phyloP scores from a whole-genome alignment of 1,140 invertebrate genomes.

The Leptestheria dahalacensis region DNA sequence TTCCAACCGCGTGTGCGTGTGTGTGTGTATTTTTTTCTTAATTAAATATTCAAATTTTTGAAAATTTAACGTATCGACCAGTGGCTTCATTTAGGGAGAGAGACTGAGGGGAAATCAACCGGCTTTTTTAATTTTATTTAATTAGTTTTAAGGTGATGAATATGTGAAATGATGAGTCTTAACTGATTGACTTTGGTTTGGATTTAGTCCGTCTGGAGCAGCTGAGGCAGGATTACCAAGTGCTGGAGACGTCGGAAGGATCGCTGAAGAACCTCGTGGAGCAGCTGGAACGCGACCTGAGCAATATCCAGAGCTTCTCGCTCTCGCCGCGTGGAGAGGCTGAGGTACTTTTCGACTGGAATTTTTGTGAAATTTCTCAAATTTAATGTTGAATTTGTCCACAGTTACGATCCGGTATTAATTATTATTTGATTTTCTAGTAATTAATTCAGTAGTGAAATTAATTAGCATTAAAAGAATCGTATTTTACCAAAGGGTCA shows the following conservation, averaged over 20 bases:
- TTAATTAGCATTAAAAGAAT: conserved; percentile 16
- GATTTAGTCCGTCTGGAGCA: neutral
- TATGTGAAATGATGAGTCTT: too few relatives aligned
- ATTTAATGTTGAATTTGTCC: conserved; percentile 12
- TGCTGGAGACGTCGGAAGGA: neutral
- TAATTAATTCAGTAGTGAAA: neutral
- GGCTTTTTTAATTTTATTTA: neutral
- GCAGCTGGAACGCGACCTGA: conserved; percentile 33
- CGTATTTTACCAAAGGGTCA: conserved; percentile 14
- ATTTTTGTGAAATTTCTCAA: conserved; percentile 17
- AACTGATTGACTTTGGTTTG: neutral
- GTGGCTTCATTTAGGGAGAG: neutral
- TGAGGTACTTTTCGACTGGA: conserved; percentile 24
- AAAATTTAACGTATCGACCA: neutral
- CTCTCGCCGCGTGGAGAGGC: conserved; percentile 31
- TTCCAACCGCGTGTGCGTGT: neutral
- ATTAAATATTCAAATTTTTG: neutral
- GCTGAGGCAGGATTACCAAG: neutral
- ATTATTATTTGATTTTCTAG: neutral
- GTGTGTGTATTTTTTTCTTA: neutral
- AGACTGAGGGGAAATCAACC: neutral
- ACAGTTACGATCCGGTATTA: conserved; percentile 11
- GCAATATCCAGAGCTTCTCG: conserved; percentile 32
- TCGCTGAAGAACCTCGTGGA: conserved; percentile 30
- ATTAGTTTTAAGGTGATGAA: too few relatives aligned